Percentiles rank a stretch among this genome's conserved stretches.
Evolutionary conservation across 64 coral and sea anemone genomes (phyloP).

Genomic region (Anthopleura sola): DNA sequence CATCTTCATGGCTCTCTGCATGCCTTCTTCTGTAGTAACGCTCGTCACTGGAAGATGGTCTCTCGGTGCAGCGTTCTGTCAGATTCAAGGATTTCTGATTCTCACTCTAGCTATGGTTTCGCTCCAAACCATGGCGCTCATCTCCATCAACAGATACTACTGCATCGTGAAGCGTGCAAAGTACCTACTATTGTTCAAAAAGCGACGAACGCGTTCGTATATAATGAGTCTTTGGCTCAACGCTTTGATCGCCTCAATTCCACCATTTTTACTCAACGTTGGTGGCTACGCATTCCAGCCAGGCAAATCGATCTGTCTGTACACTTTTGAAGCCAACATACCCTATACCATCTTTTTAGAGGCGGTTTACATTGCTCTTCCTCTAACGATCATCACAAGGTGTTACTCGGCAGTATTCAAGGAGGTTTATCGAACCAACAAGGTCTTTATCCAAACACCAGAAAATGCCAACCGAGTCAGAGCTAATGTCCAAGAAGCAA

Average conservation of each 20-base stretch:
- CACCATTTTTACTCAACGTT: neutral
- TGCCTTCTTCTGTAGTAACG: slow-evolving; percentile 6
- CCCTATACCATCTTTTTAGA: slow-evolving; percentile 22
- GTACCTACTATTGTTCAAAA: neutral
- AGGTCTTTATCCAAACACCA: slow-evolving; percentile 18
- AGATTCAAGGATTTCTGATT: neutral
- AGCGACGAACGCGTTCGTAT: neutral
- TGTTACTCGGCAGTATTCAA: slow-evolving; percentile 23
- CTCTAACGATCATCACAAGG: neutral
- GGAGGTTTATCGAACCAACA: slow-evolving; percentile 3
- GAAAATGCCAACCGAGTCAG: slow-evolving; percentile 4
- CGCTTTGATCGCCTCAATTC: slow-evolving; percentile 5
- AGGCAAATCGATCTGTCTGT: slow-evolving; percentile 23
- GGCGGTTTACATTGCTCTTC: neutral
- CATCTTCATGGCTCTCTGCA: slow-evolving; percentile 15
- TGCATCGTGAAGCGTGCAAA: slow-evolving; percentile 6
- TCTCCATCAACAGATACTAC: slow-evolving; percentile 22
- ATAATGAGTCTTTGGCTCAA: neutral
- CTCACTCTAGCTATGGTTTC: neutral
- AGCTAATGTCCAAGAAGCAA: slow-evolving; percentile 37
- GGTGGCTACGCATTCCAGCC: slow-evolving; percentile 29
- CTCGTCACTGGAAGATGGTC: neutral
- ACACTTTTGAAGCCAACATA: slow-evolving; percentile 32
- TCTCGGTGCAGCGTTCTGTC: neutral
- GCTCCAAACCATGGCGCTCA: slow-evolving; percentile 19